Conservation (phyloP, 2,888 invertebrate genomes). For the Balanococcus diminutus region DNA sequence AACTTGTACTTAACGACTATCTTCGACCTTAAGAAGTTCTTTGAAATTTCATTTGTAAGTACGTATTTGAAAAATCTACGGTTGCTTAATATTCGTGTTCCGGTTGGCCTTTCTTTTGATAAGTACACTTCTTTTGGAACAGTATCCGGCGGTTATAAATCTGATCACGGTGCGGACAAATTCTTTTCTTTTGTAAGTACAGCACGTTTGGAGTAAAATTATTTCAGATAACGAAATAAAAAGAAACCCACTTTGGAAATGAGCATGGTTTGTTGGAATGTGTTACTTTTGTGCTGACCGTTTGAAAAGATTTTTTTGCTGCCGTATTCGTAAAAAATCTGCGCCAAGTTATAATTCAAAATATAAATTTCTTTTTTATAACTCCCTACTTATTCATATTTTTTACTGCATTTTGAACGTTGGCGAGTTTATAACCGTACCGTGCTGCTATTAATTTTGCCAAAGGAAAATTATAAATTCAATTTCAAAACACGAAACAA, state of each 20-base stretch:
- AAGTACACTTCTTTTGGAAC: slow-evolving; percentile 17
- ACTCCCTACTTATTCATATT: neutral
- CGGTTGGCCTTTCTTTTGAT: neutral
- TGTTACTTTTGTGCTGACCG: slow-evolving; percentile 25
- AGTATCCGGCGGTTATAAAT: slow-evolving; percentile 24
- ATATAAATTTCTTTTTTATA: neutral
- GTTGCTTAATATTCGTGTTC: slow-evolving; percentile 26
- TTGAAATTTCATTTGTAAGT: slow-evolving; percentile 37
- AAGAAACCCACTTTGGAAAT: slow-evolving; percentile 8
- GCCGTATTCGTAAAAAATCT: neutral
- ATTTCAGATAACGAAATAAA: slow-evolving; percentile 37
- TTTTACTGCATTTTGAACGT: neutral
- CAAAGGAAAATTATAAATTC: no score
- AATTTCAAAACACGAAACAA: neutral
- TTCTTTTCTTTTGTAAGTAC: slow-evolving; percentile 31
- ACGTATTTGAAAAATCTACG: slow-evolving; percentile 25
- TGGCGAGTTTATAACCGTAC: no score
- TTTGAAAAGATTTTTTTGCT: slow-evolving; percentile 18
- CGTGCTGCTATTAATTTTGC: no score
- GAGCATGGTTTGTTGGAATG: slow-evolving; percentile 20
- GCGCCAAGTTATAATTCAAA: slow-evolving; percentile 1
- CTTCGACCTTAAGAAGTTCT: neutral
- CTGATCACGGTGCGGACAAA: slow-evolving; percentile 15
- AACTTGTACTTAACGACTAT: neutral
- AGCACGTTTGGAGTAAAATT: slow-evolving; percentile 7